Evolutionary conservation across 2,113 vertebrate genomes (phyloP), one percentile per base, ranked within the genome.

Genomic region (Hippocampus abdominalis): DNA sequence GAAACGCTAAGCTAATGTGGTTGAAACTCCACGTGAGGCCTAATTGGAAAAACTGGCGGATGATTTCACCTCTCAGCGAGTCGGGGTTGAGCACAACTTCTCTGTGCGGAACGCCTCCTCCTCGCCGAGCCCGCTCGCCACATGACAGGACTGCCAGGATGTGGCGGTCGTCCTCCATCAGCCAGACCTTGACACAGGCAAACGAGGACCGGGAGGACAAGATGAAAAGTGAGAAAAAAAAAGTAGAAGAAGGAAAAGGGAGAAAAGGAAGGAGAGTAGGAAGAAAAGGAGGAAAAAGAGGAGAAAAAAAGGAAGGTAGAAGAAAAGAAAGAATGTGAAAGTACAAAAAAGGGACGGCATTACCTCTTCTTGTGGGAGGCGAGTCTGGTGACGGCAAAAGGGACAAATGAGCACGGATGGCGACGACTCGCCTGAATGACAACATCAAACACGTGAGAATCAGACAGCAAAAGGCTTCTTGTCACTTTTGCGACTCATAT

Each of bases 331-430:
- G 29, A 29, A 29, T 2, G 29, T 29, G 2, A 29, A 29, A 29
- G 7, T 15, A 21, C 3, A 29, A 20, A 20, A 20, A 4, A 16
- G 16, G 15, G 40, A 4, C 23, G 23, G 5, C n/a, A 72, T 82
- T 64, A 89, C 88, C 36, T 94, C 93, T 69, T 92, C 92, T 0
- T 90, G 83, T 0, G 93, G 93, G 62, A 96, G 81, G 0, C 82
- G 80, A 0, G 93, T 95, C 84, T 92, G 93, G 51, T 90, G 92
- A 56, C 95, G 94, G 84, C 95, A 96, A 88, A 96, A 96, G 0
- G 95, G 95, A 81, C 95, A 96, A 73, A 92, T 89, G 84, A 96
- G 89, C 51, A 88, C 53, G 2, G 68, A 87, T 0, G 93, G 89
- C 0, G 91, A 91, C 0, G 85, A 69, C 13, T 93, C 90, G 20